Conservation (phyloP, 2,888 invertebrate species). For the Caenorhabditis sulstoni region DNA sequence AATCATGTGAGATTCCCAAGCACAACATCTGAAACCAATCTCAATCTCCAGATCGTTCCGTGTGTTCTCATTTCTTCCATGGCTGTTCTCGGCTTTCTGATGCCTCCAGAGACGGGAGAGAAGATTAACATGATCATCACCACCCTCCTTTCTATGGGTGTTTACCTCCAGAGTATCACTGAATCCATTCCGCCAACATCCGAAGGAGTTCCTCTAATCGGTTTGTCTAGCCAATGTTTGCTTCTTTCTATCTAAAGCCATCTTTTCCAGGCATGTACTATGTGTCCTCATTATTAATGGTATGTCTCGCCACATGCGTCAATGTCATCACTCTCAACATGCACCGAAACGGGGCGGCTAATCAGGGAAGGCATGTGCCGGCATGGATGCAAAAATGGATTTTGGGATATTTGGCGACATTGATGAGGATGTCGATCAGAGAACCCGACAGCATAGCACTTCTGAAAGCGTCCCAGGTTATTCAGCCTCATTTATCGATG, state of each 20-base stretch:
- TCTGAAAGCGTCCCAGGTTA: conserved; percentile 75
- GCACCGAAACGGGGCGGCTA: conserved; percentile 83
- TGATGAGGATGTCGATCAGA: conserved; percentile 77
- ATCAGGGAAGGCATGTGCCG: conserved; percentile 75
- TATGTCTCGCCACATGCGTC: conserved; percentile 83
- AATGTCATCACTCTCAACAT: conserved; percentile 90
- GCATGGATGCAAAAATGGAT: conserved; percentile 75
- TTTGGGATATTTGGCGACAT: conserved; percentile 77
- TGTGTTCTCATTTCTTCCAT: conserved; percentile 84
- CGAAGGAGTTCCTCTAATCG: conserved; percentile 84
- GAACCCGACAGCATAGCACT: conserved; percentile 79
- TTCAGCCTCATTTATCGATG: neutral
- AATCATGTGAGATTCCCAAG: conserved; percentile 72
- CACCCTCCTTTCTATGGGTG: conserved; percentile 84
- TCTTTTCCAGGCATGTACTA: conserved; percentile 83
- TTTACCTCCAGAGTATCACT: conserved; percentile 83
- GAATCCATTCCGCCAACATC: conserved; percentile 84
- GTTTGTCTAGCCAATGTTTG: conserved; percentile 77
- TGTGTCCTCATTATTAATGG: conserved; percentile 83
- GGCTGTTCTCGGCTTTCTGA: conserved; percentile 84
- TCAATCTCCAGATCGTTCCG: conserved; percentile 83
- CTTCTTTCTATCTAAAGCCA: neutral
- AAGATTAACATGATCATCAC: conserved; percentile 83
- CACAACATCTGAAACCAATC: too few relatives aligned
- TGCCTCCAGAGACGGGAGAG: conserved; percentile 84